These are phyloP conservation scores for western clawed frog (Xenopus tropicalis) DNA, from an alignment of 2,113 vertebrate genomes.

Conservation along the genomic window UCB_Xtro_10.0 CM004443.2:182378501-182379000, in stretches of 20 bases:
- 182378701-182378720: too few relatives aligned
- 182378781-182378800: not conserved
- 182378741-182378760: too few relatives aligned
- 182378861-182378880: not conserved
- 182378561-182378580: not conserved
- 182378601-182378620: slow-evolving; percentile 18
- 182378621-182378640: slow-evolving; percentile 19
- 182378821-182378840: too few relatives aligned
- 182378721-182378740: too few relatives aligned
- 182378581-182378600: not conserved
- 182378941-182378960: too few relatives aligned
- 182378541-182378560: not conserved
- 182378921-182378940: too few relatives aligned
- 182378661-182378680: not conserved
- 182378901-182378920: too few relatives aligned
- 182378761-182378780: too few relatives aligned
- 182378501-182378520: slow-evolving; percentile 11
- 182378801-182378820: not conserved
- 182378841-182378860: not conserved
- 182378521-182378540: not conserved
- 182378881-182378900: too few relatives aligned
- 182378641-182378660: not conserved
- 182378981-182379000: too few relatives aligned
- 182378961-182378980: too few relatives aligned
- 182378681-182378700: not conserved